These are phyloP conservation scores for Brachyhypopomus occidentalis DNA, from an alignment of 2,113 vertebrate species.

Conservation along the genomic window DNA sequence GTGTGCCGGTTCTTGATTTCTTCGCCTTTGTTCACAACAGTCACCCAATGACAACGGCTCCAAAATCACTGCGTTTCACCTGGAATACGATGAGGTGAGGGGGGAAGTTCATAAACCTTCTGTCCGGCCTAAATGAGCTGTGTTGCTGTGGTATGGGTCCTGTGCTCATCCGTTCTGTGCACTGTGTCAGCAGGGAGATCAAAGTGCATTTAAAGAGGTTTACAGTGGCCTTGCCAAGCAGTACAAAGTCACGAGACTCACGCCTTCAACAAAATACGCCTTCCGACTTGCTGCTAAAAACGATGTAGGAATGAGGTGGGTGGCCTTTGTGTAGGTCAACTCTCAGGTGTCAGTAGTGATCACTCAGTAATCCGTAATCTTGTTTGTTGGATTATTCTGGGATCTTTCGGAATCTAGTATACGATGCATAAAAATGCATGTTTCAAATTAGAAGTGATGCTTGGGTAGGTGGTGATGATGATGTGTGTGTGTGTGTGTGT, in stretches of 20 bases:
- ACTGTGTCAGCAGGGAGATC: conserved; percentile 69
- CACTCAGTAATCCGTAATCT: too few relatives aligned
- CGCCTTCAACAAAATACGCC: conserved; percentile 75
- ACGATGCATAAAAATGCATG: neutral
- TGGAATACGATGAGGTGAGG: conserved; percentile 83
- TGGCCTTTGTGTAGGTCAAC: neutral
- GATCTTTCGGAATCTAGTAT: neutral
- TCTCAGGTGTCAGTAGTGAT: too few relatives aligned
- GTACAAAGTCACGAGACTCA: conserved; percentile 75
- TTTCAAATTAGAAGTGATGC: too few relatives aligned
- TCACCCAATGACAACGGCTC: conserved; percentile 79
- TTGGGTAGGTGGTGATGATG: neutral
- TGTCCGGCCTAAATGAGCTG: neutral
- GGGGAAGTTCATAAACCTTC: neutral
- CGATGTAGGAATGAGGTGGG: conserved; percentile 78
- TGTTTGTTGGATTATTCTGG: neutral
- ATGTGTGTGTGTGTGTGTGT: neutral
- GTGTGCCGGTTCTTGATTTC: neutral
- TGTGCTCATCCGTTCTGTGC: neutral
- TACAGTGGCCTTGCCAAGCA: conserved; percentile 80
- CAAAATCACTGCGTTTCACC: conserved; percentile 78
- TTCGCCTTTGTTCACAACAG: conserved; percentile 52
- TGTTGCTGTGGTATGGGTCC: neutral
- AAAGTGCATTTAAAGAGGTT: conserved; percentile 75
- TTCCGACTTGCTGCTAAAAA: conserved; percentile 83